Evolutionary conservation across 2,888 invertebrate species (phyloP).

Genomic region (Adineta ricciae): DNA sequence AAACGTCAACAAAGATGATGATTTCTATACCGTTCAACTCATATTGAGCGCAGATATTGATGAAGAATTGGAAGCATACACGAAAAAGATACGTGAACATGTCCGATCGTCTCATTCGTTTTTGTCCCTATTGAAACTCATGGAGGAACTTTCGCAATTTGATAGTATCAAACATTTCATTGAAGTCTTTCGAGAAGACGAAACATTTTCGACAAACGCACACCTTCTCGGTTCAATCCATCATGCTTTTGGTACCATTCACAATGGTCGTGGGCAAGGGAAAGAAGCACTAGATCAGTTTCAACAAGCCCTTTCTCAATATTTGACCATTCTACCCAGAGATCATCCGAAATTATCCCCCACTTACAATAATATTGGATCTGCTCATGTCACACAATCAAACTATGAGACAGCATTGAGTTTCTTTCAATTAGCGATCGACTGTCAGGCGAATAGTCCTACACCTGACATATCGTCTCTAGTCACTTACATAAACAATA

Average conservation of each 20-base stretch:
- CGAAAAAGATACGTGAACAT: not conserved
- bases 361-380: not conserved
- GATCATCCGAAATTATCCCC: not conserved
- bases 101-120: not conserved
- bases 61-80: not conserved
- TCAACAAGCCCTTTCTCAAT: not conserved
- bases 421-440: not conserved
- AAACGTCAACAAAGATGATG: not conserved
- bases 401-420: not conserved
- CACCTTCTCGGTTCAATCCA: not conserved
- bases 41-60: not conserved
- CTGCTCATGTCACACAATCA: not conserved
- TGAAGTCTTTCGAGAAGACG: too few species aligned
- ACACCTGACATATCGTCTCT: not conserved
- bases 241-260: not conserved
- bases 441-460: not conserved
- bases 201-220: too few species aligned
- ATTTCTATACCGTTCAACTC: not conserved
- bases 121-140: not conserved
- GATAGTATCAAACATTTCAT: not conserved
- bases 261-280: not conserved
- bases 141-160: not conserved
- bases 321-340: not conserved
- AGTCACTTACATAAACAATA: not conserved
- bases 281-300: not conserved